These are phyloP conservation scores for Pachypsylla venusta DNA, from an alignment of 1,140 invertebrate genomes.

Conservation along the genomic window DNA sequence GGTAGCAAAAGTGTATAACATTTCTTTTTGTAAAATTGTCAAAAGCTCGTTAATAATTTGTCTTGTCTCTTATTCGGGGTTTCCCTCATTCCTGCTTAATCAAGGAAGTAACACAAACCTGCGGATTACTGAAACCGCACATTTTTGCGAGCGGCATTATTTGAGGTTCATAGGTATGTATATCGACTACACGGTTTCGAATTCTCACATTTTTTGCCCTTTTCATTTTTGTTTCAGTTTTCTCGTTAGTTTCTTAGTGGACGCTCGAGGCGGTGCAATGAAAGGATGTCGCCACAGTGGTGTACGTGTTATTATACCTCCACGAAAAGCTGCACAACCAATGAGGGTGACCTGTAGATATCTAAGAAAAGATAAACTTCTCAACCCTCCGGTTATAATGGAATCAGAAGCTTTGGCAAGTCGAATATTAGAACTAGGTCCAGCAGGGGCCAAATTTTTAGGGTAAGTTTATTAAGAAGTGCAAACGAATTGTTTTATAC, in stretches of 20 bases:
- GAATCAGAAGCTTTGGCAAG: slow-evolving; percentile 91
- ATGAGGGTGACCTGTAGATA: slow-evolving; percentile 87
- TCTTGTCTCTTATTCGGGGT: too few species aligned
- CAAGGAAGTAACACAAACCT: too few species aligned
- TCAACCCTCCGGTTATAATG: slow-evolving; percentile 81
- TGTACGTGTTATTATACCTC: slow-evolving; percentile 86
- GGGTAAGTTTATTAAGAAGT: slow-evolving; percentile 46
- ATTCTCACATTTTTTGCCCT: too few species aligned
- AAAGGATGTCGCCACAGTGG: slow-evolving; percentile 88
- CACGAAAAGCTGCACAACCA: slow-evolving; percentile 78
- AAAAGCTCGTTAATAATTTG: too few species aligned
- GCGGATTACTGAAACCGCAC: too few species aligned
- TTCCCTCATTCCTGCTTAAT: too few species aligned
- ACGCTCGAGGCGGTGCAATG: slow-evolving; percentile 92
- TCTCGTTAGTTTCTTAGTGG: slow-evolving; percentile 93
- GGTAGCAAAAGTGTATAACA: too few species aligned
- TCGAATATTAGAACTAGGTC: slow-evolving; percentile 81
- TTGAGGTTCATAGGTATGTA: too few species aligned
- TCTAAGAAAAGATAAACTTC: slow-evolving; percentile 55
- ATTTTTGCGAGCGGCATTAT: too few species aligned
- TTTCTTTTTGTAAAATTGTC: too few species aligned
- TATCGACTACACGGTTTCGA: too few species aligned
- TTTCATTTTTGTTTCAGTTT: too few species aligned
- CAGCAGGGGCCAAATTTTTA: slow-evolving; percentile 87
- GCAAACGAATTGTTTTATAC: background rate